Evolutionary conservation across 2,113 vertebrate species (phyloP).

Genomic region (Microtus richardsoni): DNA sequence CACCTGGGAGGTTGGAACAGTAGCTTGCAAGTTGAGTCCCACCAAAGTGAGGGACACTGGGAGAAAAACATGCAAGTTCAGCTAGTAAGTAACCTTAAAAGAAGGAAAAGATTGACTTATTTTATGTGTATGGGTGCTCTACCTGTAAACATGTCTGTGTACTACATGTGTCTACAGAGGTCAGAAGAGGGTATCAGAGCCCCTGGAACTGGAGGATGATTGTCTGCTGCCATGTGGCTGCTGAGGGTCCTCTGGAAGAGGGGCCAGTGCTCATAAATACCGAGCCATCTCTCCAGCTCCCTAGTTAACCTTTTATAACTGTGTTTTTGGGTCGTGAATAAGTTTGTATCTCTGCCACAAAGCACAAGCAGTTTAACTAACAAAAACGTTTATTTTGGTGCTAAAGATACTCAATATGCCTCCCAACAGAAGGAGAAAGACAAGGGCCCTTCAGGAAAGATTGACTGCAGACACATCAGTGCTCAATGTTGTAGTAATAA

Average conservation of each 20-base stretch:
- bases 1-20: background rate
- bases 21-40: background rate
- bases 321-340: background rate
- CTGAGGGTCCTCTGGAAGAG: background rate
- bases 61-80: background rate
- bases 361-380: conserved; percentile 66
- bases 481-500: no score
- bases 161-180: background rate
- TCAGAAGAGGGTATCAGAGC: background rate
- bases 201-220: background rate
- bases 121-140: background rate
- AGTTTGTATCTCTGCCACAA: conserved; percentile 37
- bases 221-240: background rate
- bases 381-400: conserved; percentile 9
- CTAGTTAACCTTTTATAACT: conserved; percentile 44
- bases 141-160: background rate
- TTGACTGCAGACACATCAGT: background rate
- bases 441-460: background rate
- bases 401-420: conserved; percentile 6
- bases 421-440: background rate
- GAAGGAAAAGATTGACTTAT: background rate
- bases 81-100: background rate
- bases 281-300: background rate
- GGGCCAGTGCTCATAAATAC: background rate
- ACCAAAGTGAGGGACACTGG: background rate